Evolutionary conservation across 2,797 vertebrate genomes (phyloP).

Genomic region (Neoniphon sammara): DNA sequence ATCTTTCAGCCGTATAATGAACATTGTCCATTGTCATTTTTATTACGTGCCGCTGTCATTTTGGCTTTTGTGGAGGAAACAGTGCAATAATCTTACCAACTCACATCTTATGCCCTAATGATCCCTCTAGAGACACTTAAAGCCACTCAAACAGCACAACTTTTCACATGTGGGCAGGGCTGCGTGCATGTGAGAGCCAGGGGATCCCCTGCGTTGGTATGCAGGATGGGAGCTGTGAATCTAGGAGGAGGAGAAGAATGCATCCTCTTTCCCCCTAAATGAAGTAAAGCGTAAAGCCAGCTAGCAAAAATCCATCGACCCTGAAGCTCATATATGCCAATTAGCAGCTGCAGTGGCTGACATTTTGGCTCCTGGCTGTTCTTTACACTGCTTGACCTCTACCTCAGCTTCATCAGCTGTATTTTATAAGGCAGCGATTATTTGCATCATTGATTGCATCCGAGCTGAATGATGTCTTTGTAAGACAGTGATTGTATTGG

Average conservation of each 20-base stretch:
- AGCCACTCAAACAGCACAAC: conserved; percentile 35
- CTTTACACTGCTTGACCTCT: conserved; percentile 21
- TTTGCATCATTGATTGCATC: conserved; percentile 33
- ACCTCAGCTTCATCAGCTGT: conserved; percentile 9
- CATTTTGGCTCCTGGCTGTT: conserved; percentile 19
- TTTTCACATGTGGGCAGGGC: conserved; percentile 33
- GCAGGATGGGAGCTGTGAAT: conserved; percentile 17
- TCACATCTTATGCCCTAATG: conserved; percentile 65
- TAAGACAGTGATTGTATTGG: conserved; percentile 14
- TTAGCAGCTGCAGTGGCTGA: conserved; percentile 30
- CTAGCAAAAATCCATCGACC: conserved; percentile 38
- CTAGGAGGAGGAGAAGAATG: not conserved
- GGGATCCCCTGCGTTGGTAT: conserved; percentile 37
- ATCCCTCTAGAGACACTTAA: conserved; percentile 57
- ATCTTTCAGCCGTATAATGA: conserved; percentile 18
- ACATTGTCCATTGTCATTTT: not conserved
- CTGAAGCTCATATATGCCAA: conserved; percentile 33
- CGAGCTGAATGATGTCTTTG: conserved; percentile 13
- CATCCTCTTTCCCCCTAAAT: conserved; percentile 1
- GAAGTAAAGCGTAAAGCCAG: conserved; percentile 29
- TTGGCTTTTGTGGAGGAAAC: not conserved
- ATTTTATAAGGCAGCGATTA: conserved; percentile 15
- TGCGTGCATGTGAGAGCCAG: conserved; percentile 50
- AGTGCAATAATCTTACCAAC: conserved; percentile 33
- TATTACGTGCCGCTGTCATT: not conserved